A percentile compares a stretch with the other conserved stretches of the same genome.
phyloP scores from a whole-genome alignment of 2,113 vertebrate genomes.

The Hippolais icterina region DNA sequence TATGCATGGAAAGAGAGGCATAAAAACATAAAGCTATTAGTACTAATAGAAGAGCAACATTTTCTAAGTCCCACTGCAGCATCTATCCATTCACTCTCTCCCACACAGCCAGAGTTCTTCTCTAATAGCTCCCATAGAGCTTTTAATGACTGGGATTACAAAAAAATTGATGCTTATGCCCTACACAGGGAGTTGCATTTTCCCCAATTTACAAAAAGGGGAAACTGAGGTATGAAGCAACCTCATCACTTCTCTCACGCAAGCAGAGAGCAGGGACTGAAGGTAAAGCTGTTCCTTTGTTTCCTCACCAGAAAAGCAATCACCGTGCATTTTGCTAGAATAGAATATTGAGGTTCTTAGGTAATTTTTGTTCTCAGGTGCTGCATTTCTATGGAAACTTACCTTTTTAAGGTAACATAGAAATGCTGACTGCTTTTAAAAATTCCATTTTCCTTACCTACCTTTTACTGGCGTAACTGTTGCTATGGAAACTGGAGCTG shows the following conservation, averaged over 20 bases:
- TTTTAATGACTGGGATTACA: not conserved
- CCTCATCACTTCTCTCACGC: not conserved
- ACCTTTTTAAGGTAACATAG: not conserved
- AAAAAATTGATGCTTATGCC: not conserved
- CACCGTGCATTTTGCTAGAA: not conserved
- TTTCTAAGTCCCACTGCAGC: not conserved
- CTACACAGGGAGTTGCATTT: not conserved
- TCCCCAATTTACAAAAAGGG: not conserved
- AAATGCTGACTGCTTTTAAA: conserved; percentile 19
- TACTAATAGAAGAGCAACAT: not conserved
- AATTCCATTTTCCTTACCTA: conserved; percentile 23
- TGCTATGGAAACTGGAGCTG: conserved; percentile 56
- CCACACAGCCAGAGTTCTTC: not conserved
- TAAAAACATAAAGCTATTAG: not conserved
- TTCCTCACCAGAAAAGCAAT: not conserved
- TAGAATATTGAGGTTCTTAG: not conserved
- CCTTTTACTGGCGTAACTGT: conserved; percentile 24
- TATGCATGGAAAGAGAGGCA: not conserved
- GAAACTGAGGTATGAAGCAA: not conserved
- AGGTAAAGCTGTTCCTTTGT: not conserved
- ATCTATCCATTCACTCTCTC: not conserved
- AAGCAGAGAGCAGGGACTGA: not conserved
- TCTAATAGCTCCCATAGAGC: not conserved
- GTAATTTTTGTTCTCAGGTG: not conserved
- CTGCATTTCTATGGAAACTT: not conserved